Conservation (phyloP, 2,888 invertebrate species). For the Parnassius orleans region DNA sequence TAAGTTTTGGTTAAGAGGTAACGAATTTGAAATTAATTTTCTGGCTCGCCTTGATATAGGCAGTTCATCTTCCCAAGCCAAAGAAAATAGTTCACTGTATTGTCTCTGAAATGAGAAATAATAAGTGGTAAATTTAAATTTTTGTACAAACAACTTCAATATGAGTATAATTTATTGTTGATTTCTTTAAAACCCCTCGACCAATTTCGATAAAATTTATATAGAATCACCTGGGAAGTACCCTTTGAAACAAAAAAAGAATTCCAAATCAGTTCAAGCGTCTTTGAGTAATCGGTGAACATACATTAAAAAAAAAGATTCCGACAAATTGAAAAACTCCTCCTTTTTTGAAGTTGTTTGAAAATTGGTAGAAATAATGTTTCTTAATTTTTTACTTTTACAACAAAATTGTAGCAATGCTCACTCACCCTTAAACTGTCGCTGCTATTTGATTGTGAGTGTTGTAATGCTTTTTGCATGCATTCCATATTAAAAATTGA, state of each 20-base stretch:
- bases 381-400: not conserved
- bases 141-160: no score
- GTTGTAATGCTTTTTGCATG: conserved; percentile 94
- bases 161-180: no score
- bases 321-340: no score
- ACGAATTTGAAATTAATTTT: conserved; percentile 81
- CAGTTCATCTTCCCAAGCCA: conserved; percentile 94
- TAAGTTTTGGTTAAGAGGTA: conserved; percentile 79
- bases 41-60: conserved; percentile 83
- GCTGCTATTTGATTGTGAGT: conserved; percentile 92
- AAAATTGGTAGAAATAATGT: not conserved
- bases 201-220: no score
- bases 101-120: conserved; percentile 82
- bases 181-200: no score
- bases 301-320: no score
- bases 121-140: no score
- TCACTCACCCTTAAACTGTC: conserved; percentile 88
- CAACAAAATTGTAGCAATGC: not conserved
- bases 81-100: conserved; percentile 93
- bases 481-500: conserved; percentile 93
- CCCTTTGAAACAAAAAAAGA: no score
- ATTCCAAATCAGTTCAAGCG: no score
- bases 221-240: no score
- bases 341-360: no score
- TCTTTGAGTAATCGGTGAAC: no score